phyloP scores from a whole-genome alignment of 2,888 invertebrate species.

The Nomada lathburiana region DNA sequence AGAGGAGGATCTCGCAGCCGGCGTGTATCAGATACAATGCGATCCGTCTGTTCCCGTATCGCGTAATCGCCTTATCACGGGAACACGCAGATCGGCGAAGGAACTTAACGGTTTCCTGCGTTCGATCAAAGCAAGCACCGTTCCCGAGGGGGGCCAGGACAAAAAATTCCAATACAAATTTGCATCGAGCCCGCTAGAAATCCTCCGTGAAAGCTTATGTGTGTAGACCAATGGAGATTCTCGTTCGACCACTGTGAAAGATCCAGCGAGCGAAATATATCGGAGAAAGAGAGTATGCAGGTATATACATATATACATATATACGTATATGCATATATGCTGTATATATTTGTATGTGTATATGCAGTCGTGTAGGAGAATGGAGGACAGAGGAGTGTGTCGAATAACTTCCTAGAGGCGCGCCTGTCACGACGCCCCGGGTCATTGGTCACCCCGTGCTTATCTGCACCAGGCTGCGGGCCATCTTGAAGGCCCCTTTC shows the following conservation, averaged over 20 bases:
- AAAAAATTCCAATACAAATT: slow-evolving; percentile 56
- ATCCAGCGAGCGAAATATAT: background rate
- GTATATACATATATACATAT: too few species aligned
- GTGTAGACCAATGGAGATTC: slow-evolving; percentile 15
- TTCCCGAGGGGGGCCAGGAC: slow-evolving; percentile 24
- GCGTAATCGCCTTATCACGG: slow-evolving; percentile 60
- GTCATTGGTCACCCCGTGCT: slow-evolving; percentile 81
- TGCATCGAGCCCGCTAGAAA: slow-evolving; percentile 46
- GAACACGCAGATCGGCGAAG: slow-evolving; percentile 51
- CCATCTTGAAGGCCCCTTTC: slow-evolving; percentile 72
- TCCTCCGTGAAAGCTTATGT: slow-evolving; percentile 44
- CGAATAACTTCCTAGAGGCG: slow-evolving; percentile 82
- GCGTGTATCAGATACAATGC: slow-evolving; percentile 54
- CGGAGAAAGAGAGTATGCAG: background rate
- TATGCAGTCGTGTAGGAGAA: slow-evolving; percentile 40
- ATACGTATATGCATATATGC: too few species aligned
- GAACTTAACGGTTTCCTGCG: slow-evolving; percentile 60
- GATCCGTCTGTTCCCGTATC: slow-evolving; percentile 60
- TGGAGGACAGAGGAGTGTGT: slow-evolving; percentile 68
- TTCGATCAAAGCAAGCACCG: slow-evolving; percentile 58
- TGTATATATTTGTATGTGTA: too few species aligned
- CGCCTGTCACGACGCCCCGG: slow-evolving; percentile 82
- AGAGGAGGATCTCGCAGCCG: background rate
- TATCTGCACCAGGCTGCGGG: slow-evolving; percentile 76
- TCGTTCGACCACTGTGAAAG: background rate